A percentile compares a stretch with the other conserved stretches of the same genome.
These are phyloP conservation scores for Morus bassanus DNA, from an alignment of 2,797 vertebrate species.

Conservation along the genomic window DNA sequence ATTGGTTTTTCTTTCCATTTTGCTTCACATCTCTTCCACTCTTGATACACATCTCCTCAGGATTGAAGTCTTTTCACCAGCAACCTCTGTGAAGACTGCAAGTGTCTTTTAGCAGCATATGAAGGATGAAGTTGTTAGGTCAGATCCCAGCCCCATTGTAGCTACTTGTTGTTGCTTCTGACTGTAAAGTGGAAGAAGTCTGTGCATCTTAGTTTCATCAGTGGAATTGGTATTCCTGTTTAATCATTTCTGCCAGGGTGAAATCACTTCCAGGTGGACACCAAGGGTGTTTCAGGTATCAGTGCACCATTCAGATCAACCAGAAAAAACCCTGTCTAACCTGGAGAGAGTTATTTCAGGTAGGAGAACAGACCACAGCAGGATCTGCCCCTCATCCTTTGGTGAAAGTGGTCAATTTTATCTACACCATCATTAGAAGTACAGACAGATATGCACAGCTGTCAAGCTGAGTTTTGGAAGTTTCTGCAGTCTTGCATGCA, in stretches of 20 bases:
- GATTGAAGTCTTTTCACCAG: not conserved
- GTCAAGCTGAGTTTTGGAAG: not conserved
- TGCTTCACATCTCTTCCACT: not conserved
- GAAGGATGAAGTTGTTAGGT: not conserved
- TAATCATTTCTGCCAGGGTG: not conserved
- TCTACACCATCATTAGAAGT: not conserved
- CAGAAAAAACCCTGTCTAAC: not conserved
- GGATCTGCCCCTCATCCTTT: not conserved
- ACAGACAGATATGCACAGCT: fast-evolving
- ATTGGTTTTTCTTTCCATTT: not conserved
- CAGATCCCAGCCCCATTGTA: not conserved
- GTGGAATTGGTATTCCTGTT: not conserved
- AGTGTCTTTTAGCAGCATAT: not conserved
- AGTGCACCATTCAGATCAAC: not conserved
- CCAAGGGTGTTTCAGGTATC: not conserved
- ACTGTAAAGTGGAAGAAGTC: not conserved
- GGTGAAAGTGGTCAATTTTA: not conserved
- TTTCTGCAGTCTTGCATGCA: not conserved
- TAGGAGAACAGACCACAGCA: not conserved
- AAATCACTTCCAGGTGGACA: not conserved
- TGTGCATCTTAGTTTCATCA: not conserved
- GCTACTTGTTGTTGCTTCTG: not conserved
- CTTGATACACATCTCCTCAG: not conserved
- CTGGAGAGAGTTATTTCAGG: not conserved
- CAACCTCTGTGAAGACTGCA: not conserved